phyloP scores from a whole-genome alignment of 2,797 vertebrate genomes.

The Australoheros facetus region DNA sequence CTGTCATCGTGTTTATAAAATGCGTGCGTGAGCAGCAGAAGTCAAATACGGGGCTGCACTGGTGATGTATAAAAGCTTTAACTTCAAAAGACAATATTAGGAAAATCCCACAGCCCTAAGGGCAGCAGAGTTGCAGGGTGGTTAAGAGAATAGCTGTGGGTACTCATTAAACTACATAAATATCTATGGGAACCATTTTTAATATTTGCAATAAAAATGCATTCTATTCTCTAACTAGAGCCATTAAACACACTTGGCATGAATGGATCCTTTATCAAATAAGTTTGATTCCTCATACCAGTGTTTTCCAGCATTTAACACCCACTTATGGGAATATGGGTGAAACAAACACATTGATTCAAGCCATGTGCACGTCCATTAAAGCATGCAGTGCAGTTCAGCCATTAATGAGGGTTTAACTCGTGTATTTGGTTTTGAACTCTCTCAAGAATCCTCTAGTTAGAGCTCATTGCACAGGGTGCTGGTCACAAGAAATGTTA shows the following conservation, averaged over 20 bases:
- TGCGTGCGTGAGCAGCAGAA: neutral
- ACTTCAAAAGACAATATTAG: neutral
- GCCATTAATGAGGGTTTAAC: slow-evolving; percentile 2
- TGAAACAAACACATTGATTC: slow-evolving; percentile 28
- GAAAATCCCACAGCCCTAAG: slow-evolving; percentile 22
- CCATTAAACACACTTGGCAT: slow-evolving; percentile 54
- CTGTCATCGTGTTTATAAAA: neutral
- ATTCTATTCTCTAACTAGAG: slow-evolving; percentile 57
- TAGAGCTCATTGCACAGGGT: neutral
- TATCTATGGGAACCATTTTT: slow-evolving; percentile 42
- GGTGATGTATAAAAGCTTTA: neutral
- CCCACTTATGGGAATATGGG: slow-evolving; percentile 51
- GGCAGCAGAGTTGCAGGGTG: slow-evolving; percentile 25
- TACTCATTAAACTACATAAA: slow-evolving; percentile 35
- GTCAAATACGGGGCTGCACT: neutral
- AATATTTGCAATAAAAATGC: slow-evolving; percentile 66
- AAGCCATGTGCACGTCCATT: slow-evolving; percentile 35
- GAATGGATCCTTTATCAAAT: slow-evolving; percentile 40
- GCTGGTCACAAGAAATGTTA: no score
- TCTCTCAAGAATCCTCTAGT: neutral
- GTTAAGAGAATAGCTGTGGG: slow-evolving; percentile 14
- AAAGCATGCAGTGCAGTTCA: neutral
- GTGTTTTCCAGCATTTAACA: slow-evolving; percentile 57
- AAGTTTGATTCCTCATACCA: slow-evolving; percentile 14
- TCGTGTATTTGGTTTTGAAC: neutral